Conservation (phyloP, 2,888 invertebrate species). For the Linyphia triangularis region DNA sequence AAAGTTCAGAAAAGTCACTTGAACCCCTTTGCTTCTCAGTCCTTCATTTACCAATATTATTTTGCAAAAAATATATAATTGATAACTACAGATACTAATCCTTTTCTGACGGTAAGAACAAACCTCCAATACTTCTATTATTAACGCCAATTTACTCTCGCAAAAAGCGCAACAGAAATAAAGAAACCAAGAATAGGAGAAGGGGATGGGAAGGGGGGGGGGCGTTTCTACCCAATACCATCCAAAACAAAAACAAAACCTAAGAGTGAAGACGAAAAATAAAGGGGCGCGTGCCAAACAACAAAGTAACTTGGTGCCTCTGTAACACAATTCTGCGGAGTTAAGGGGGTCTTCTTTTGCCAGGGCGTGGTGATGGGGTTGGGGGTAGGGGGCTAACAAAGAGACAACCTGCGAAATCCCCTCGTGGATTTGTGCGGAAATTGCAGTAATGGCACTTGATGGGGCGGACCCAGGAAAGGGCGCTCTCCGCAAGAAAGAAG, state of each 20-base stretch:
- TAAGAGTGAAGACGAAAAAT: not conserved
- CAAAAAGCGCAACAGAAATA: not conserved
- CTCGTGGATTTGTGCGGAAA: slow-evolving; percentile 58
- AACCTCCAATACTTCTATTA: not conserved
- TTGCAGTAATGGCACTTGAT: slow-evolving; percentile 67
- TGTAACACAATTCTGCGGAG: slow-evolving; percentile 30
- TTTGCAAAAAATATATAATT: no score
- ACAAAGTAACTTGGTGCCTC: slow-evolving; percentile 4
- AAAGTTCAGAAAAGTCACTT: no score
- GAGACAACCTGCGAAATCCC: slow-evolving; percentile 47
- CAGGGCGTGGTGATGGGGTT: not conserved
- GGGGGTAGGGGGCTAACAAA: slow-evolving; percentile 18
- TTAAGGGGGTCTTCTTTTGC: not conserved
- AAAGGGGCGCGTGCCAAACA: not conserved
- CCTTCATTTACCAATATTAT: no score
- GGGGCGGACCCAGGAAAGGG: not conserved
- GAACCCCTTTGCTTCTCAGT: no score
- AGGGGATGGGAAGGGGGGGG: not conserved
- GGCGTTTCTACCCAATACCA: not conserved
- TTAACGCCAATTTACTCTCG: not conserved
- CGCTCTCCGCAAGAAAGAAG: not conserved
- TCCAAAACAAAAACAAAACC: not conserved
- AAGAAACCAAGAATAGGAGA: not conserved
- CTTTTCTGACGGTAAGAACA: not conserved
- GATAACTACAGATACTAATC: no score